These are phyloP conservation scores for Leistus spinibarbis DNA, from an alignment of 2,888 invertebrate genomes.

Conservation along the genomic window DNA sequence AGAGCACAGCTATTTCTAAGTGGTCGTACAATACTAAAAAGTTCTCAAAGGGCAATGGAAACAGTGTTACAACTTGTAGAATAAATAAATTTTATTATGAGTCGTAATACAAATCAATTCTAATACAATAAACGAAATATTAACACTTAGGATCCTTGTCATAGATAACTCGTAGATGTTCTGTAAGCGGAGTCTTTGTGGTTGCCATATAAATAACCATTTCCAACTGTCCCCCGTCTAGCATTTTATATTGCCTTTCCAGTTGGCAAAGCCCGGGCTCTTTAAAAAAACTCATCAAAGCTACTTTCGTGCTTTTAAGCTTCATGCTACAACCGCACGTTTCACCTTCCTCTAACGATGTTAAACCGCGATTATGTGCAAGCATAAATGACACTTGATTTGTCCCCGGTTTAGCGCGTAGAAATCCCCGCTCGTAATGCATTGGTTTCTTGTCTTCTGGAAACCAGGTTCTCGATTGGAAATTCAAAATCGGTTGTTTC, in stretches of 20 bases:
- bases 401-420: conserved; percentile 64
- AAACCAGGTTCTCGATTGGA: conserved; percentile 60
- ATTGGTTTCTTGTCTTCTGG: conserved; percentile 62
- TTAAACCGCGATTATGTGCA: conserved; percentile 68
- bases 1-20: too few species aligned
- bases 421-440: conserved; percentile 68
- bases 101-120: too few species aligned
- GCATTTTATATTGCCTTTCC: conserved; percentile 54
- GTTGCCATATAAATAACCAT: conserved; percentile 64
- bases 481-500: conserved; percentile 68
- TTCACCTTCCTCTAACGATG: conserved; percentile 65
- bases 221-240: conserved; percentile 55
- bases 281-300: conserved; percentile 62
- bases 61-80: too few species aligned
- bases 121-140: too few species aligned
- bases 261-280: conserved; percentile 61
- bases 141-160: conserved; percentile 52
- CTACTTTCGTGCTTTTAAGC: conserved; percentile 59
- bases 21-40: too few species aligned
- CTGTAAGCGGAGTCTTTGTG: conserved; percentile 59
- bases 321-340: conserved; percentile 51
- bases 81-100: too few species aligned
- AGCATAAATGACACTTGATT: conserved; percentile 62
- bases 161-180: conserved; percentile 64
- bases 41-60: too few species aligned